Evolutionary conservation across 2,888 invertebrate species (phyloP).

Genomic region (Elgonia sp.): DNA sequence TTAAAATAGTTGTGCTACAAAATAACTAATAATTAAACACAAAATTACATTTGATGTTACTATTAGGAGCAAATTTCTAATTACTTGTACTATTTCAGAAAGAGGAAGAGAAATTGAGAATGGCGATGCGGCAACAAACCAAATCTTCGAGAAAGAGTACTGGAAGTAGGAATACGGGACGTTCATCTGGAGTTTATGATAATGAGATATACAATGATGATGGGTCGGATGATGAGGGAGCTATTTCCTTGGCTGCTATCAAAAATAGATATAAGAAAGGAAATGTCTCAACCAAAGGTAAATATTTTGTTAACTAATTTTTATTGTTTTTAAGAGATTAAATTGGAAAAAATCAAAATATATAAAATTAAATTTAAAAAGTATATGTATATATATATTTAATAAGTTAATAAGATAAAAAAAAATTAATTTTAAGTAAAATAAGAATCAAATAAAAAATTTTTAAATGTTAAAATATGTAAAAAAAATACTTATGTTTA

Average conservation of each 20-base stretch:
- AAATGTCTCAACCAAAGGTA: slow-evolving; percentile 86
- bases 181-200: slow-evolving; percentile 87
- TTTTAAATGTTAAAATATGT: too few relatives aligned
- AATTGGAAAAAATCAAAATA: too few relatives aligned
- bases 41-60: too few relatives aligned
- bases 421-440: too few relatives aligned
- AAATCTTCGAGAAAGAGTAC: slow-evolving; percentile 88
- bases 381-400: too few relatives aligned
- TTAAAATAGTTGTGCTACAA: too few relatives aligned
- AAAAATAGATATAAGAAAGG: slow-evolving; percentile 96
- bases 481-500: too few relatives aligned
- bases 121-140: slow-evolving; percentile 93
- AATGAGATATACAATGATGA: slow-evolving; percentile 89
- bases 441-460: too few relatives aligned
- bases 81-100: slow-evolving; percentile 88
- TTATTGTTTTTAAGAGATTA: not conserved
- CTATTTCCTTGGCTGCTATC: slow-evolving; percentile 96
- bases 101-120: slow-evolving; percentile 98
- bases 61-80: not conserved
- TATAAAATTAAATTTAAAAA: too few relatives aligned
- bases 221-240: slow-evolving; percentile 97
- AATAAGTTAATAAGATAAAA: too few relatives aligned
- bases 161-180: slow-evolving; percentile 86
- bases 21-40: too few relatives aligned
- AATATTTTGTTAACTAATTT: slow-evolving; percentile 41